Base-by-base conservation (phyloP, 2,888 invertebrate genomes). In the Drosophila buzzatii region DNA sequence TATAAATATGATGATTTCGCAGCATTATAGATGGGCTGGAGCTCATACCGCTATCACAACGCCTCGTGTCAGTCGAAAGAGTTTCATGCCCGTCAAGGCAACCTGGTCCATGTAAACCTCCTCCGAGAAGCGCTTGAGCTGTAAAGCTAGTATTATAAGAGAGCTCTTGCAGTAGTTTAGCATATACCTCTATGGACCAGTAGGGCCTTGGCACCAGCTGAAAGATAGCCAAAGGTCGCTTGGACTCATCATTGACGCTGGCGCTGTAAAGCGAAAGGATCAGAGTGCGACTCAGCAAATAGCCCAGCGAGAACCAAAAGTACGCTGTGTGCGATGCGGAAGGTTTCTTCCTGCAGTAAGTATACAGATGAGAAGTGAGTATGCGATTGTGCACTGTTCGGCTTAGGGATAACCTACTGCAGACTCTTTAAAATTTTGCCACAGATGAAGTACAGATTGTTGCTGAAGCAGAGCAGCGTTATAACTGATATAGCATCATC, bases 381-480 rank as follows among this genome's bases (percentile, higher is more conserved):
- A 5, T 23, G 0, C 12, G 23, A 23, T 5, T 8, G 7, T 9
- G 16, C 4, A 20, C 6, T 8, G 2, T 16, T 33, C 9, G 5
- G 33, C n/a, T 23, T 2, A 0, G 23, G 1, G 51, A 20, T 9
- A 41, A 82, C 91, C 83, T 73, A 93, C 93, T 92, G 94, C 81
- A 95, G 91, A 51, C 94, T 94, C 80, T 94, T 93, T 56, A 95
- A 92, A 33, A 95, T 93, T 82, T 95, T 95, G 33, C 94, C 93
- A 64, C 95, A 94, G 79, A 95, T 94, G 76, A 94, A 94, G 84
- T 94, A 95, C n/a, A 95, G 92, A 91, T 95, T 94, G 67, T 94
- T 94, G 31, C 94, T 94, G 78, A 95, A 94, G 18, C 94, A 94
- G 0, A 95, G 83, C 3, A 94, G 81, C 1, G 94, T 94, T 70